Percentiles rank a stretch among this genome's conserved stretches.
phyloP scores from a whole-genome alignment of 1,140 invertebrate species.

The Apolygus lucorum region DNA sequence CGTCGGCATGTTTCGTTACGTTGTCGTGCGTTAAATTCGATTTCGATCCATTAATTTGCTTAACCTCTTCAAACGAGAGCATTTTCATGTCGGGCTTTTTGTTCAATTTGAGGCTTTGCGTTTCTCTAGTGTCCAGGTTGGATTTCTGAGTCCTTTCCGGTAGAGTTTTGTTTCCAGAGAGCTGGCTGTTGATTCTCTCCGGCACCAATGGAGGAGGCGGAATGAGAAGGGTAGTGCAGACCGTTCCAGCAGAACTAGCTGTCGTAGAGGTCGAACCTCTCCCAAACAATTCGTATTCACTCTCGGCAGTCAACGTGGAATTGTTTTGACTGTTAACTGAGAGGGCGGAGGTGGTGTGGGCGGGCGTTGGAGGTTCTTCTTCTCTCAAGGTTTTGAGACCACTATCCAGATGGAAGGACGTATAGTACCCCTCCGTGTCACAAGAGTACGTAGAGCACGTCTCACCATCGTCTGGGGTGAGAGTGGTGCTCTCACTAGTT shows the following conservation, averaged over 20 bases:
- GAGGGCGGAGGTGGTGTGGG: slow-evolving; percentile 52
- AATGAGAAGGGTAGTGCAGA: slow-evolving; percentile 63
- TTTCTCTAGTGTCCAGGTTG: slow-evolving; percentile 26
- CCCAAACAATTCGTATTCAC: slow-evolving; percentile 81
- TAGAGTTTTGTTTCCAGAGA: slow-evolving; percentile 30
- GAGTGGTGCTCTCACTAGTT: slow-evolving; percentile 59
- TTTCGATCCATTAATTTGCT: slow-evolving; percentile 26
- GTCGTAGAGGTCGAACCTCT: slow-evolving; percentile 76
- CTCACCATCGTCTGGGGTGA: slow-evolving; percentile 81
- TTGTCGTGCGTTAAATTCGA: slow-evolving; percentile 33
- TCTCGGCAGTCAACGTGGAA: slow-evolving; percentile 52
- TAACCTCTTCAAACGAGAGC: slow-evolving; percentile 26
- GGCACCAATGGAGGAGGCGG: slow-evolving; percentile 48
- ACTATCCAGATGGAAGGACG: slow-evolving; percentile 92
- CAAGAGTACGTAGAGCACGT: slow-evolving; percentile 89
- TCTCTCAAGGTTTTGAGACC: slow-evolving; percentile 78
- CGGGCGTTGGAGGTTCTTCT: slow-evolving; percentile 59
- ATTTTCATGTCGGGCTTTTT: slow-evolving; percentile 38
- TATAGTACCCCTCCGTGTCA: slow-evolving; percentile 95
- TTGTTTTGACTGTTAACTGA: slow-evolving; percentile 39
- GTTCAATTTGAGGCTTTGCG: slow-evolving; percentile 30
- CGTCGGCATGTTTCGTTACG: slow-evolving; percentile 29
- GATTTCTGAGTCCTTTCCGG: slow-evolving; percentile 26
- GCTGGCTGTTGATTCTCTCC: slow-evolving; percentile 54
- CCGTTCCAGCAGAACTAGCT: slow-evolving; percentile 79